Conservation (phyloP, 1,140 invertebrate genomes). For the Goniozus legneri region DNA sequence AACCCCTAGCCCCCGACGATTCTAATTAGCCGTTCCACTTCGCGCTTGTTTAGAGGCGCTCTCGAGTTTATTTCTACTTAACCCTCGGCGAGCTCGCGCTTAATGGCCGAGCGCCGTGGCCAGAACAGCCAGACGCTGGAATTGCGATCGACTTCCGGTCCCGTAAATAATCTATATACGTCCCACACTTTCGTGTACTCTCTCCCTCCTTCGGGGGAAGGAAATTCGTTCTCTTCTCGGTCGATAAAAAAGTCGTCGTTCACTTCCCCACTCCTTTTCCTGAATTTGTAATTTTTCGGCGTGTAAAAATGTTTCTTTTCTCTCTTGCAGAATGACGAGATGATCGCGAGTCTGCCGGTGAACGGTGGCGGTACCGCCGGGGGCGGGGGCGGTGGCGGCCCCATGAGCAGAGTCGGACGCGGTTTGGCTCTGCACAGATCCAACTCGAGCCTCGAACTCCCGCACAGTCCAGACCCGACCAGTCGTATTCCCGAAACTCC, state of each 20-base stretch:
- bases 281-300: too few species aligned
- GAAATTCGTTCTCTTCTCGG: too few species aligned
- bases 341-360: constrained; percentile 50
- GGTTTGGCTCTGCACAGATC: constrained; percentile 59
- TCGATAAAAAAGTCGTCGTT: too few species aligned
- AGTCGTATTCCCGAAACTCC: constrained; percentile 46
- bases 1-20: too few species aligned
- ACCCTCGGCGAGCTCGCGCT: constrained; percentile 1
- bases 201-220: too few species aligned
- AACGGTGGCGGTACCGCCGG: constrained; percentile 39
- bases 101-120: not conserved
- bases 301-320: constrained; percentile 3
- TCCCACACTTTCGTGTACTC: too few species aligned
- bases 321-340: constrained; percentile 49
- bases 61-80: constrained; percentile 13
- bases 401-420: constrained; percentile 41
- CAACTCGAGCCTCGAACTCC: constrained; percentile 68
- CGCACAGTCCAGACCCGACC: constrained; percentile 53
- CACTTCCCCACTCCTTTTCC: too few species aligned
- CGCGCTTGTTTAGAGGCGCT: constrained; percentile 17
- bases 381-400: constrained; percentile 36
- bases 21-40: constrained; percentile 33
- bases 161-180: too few species aligned
- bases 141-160: too few species aligned
- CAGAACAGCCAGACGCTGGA: too few species aligned